Base-by-base conservation (phyloP, 2,888 invertebrate species). In the Drosophila borborema region DNA sequence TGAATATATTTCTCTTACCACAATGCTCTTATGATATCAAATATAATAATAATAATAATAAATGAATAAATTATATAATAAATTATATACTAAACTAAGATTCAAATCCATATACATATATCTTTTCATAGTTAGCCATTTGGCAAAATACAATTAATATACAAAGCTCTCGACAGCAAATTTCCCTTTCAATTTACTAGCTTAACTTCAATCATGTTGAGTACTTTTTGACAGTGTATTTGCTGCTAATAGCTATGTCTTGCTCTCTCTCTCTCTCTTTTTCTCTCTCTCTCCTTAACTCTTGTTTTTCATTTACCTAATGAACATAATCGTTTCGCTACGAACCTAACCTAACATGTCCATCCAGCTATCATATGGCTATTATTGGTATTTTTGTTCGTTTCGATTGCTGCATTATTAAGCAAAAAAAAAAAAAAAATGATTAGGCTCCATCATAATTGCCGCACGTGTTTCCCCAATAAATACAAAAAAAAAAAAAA, bases 381-480 rank as follows among this genome's bases (percentile, higher is more conserved):
- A 62, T 71, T 74, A 59, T 62, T 55, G 41, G 58, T 55, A 23
- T 45, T 65, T 45, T 65, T 28, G 20, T 28, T 53, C 51, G 34
- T 62, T 45, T 60, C 28, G 67, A 34, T 73, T 64, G 51, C 58
- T 87, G 73, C 77, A 68, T 82, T 86, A 75, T 83, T 77, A 69
- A 71, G 71, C 73, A 68, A 68, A 86, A 86, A 49, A 49, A 28
- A 16, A 46, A 46, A 48, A n/a, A 49, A n/a, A 18, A 81, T 80
- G 72, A 80, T 78, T 79, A 74, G 69, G 56, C 69, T 45, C 23
- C 48, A 18, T 28, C 60, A 66, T 79, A 82, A 86, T 83, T 84
- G 77, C 78, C 82, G 78, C 86, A 86, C 87, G 89, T 87, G 86
- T 85, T 61, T 64, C 55, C 40, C 54, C 45, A 38, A 48, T 61